phyloP scores from a whole-genome alignment of 2,113 vertebrate species.

The Talpa occidentalis region DNA sequence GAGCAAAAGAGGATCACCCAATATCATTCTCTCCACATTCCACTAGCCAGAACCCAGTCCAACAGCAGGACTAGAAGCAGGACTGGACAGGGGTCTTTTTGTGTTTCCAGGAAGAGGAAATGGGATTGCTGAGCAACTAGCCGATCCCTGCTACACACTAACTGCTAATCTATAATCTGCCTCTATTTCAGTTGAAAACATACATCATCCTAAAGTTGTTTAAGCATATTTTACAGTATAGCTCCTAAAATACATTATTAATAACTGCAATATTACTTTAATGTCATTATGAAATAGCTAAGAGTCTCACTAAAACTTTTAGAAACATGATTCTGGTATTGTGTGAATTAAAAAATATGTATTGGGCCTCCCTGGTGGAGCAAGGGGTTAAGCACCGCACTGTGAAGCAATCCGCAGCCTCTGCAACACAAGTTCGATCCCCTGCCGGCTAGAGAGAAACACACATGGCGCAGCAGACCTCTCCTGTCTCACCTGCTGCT shows the following conservation, averaged over 20 bases:
- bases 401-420: too few relatives aligned
- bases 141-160: not conserved
- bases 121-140: not conserved
- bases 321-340: not conserved
- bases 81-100: not conserved
- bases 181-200: constrained; percentile 29
- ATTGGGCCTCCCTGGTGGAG: too few relatives aligned
- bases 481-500: too few relatives aligned
- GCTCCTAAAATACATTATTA: not conserved
- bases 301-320: not conserved
- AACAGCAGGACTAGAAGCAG: not conserved
- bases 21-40: not conserved
- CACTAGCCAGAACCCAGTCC: not conserved
- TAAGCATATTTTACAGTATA: not conserved
- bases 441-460: too few relatives aligned
- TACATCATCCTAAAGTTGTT: not conserved
- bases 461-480: too few relatives aligned
- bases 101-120: not conserved
- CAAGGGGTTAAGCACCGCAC: too few relatives aligned
- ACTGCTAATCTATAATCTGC: not conserved
- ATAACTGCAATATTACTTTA: not conserved
- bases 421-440: too few relatives aligned
- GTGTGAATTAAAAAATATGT: not conserved
- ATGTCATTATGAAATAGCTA: not conserved
- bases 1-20: not conserved